These are phyloP conservation scores for Paracanthobrama guichenoti DNA, from an alignment of 2,113 vertebrate genomes.

Conservation along the genomic window DNA sequence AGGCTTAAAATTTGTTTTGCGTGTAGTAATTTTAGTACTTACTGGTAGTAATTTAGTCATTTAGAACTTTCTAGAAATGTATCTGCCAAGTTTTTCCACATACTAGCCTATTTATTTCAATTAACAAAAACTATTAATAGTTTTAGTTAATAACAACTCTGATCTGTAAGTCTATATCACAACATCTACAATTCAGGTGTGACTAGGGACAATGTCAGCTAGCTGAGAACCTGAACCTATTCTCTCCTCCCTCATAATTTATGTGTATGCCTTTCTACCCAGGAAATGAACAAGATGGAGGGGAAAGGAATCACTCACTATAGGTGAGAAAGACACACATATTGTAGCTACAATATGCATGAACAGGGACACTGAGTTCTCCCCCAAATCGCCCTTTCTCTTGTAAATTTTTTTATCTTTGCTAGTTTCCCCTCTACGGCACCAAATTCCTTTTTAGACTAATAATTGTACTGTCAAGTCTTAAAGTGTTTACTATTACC, in stretches of 20 bases:
- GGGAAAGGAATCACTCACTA: not conserved
- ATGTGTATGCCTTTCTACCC: constrained; percentile 40
- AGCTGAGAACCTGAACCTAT: not conserved
- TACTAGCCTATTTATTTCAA: too few species aligned
- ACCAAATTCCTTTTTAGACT: not conserved
- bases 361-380: not conserved
- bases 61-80: too few species aligned
- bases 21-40: too few species aligned
- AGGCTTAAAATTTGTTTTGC: too few species aligned
- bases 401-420: not conserved
- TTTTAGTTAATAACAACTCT: not conserved
- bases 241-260: constrained; percentile 31
- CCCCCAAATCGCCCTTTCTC: not conserved
- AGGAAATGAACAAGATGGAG: not conserved
- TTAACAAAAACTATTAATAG: too few species aligned
- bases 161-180: not conserved
- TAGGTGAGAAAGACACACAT: not conserved
- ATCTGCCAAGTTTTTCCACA: too few species aligned
- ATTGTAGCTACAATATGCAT: not conserved
- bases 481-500: constrained; percentile 27
- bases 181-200: not conserved
- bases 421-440: not conserved
- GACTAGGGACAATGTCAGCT: not conserved
- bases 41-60: too few species aligned
- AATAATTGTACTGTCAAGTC: too few species aligned